Evolutionary conservation across 92 coral and sea anemone genomes (phyloP).

Genomic region (Hydrozoanthus gracilis): DNA sequence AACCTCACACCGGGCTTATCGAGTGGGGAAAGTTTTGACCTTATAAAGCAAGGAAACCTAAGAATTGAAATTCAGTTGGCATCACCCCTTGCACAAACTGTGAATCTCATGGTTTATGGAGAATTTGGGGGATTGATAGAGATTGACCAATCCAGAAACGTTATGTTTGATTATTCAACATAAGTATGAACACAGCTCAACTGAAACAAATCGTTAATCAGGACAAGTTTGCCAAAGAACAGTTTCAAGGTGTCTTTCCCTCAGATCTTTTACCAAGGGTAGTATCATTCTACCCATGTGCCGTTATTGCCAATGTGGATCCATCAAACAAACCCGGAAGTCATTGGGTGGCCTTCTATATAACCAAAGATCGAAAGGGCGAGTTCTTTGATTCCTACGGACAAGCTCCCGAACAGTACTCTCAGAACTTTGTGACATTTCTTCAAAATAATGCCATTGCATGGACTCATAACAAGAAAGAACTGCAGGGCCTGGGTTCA

Average conservation of each 20-base stretch:
- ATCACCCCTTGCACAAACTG: slow-evolving; percentile 38
- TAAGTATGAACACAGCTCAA: slow-evolving; percentile 33
- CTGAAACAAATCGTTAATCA: slow-evolving; percentile 27
- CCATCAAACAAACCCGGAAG: slow-evolving; percentile 46
- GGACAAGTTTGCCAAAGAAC: slow-evolving; percentile 35
- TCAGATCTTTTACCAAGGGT: slow-evolving; percentile 50
- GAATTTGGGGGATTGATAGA: slow-evolving; percentile 54
- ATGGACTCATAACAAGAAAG: slow-evolving; percentile 28
- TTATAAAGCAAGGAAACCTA: slow-evolving; percentile 53
- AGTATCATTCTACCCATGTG: slow-evolving; percentile 45
- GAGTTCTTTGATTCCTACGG: slow-evolving; percentile 69
- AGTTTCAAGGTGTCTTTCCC: slow-evolving; percentile 58
- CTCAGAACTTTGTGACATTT: slow-evolving; percentile 27
- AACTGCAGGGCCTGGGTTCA: slow-evolving; percentile 48
- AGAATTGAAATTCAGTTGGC: slow-evolving; percentile 59
- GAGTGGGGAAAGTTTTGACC: slow-evolving; percentile 37
- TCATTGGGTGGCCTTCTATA: slow-evolving; percentile 65
- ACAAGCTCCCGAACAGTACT: slow-evolving; percentile 48
- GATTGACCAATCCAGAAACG: slow-evolving; percentile 48
- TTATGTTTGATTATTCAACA: slow-evolving; percentile 55
- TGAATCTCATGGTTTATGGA: slow-evolving; percentile 41
- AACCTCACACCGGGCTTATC: slow-evolving; percentile 54
- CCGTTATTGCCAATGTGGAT: slow-evolving; percentile 59
- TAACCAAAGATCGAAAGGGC: slow-evolving; percentile 50
- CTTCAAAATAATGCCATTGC: slow-evolving; percentile 33